A percentile compares a stretch with the other conserved stretches of the same genome.
Conservation (phyloP, 2,113 vertebrate species). For the Platycercus adscitus region DNA sequence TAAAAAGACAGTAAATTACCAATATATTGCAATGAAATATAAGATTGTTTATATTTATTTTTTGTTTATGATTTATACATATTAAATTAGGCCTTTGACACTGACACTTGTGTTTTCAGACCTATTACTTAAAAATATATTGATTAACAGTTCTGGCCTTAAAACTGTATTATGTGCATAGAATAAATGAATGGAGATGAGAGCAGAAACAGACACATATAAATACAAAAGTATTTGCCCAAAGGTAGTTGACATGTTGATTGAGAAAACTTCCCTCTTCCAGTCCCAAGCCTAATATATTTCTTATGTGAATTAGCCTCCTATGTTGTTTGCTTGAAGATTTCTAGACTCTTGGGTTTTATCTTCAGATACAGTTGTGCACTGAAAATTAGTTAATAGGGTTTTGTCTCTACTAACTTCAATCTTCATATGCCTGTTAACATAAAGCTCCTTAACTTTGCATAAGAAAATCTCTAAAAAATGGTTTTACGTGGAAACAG, state of each 20-base stretch:
- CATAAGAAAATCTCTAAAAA: neutral
- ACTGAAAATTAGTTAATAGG: neutral
- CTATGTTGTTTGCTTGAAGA: neutral
- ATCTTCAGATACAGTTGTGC: neutral
- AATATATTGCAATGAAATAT: neutral
- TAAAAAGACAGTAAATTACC: neutral
- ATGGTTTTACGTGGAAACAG: rapidly evolving
- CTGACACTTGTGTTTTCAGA: neutral
- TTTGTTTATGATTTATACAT: neutral
- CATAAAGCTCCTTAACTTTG: neutral
- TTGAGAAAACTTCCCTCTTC: neutral
- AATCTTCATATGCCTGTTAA: neutral
- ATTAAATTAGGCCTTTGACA: neutral
- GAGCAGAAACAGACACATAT: neutral
- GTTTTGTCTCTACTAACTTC: neutral
- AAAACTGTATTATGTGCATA: neutral
- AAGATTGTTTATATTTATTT: neutral
- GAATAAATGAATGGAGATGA: neutral
- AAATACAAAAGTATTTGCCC: neutral
- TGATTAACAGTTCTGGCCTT: neutral
- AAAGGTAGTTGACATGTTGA: neutral
- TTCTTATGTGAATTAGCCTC: neutral
- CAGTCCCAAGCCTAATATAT: neutral
- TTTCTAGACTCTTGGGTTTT: neutral
- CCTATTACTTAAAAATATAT: neutral